Evolutionary conservation across 35 echinoderm and acorn worm genomes (phyloP).

Genomic region (Ophiothrix spiculata): DNA sequence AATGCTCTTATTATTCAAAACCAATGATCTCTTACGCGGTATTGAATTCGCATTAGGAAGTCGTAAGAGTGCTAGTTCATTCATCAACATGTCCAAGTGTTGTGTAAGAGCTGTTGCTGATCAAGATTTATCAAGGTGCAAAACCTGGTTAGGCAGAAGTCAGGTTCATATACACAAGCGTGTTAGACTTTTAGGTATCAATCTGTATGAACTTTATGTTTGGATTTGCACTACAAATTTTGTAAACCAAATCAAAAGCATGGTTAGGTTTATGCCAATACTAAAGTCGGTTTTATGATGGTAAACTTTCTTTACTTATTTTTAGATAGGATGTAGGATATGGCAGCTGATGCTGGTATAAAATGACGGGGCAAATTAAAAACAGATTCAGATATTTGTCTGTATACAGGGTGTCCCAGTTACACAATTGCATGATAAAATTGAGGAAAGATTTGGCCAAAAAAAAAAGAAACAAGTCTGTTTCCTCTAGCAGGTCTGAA

Average conservation of each 20-base stretch:
- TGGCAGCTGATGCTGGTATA: too few species aligned
- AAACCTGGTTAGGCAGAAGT: conserved; percentile 31
- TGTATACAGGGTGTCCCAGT: too few species aligned
- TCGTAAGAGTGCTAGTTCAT: conserved; percentile 87
- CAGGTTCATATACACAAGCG: conserved; percentile 40
- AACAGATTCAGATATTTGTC: too few species aligned
- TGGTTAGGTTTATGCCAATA: too few species aligned
- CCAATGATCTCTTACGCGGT: conserved; percentile 89
- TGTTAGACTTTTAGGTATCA: conserved; percentile 58
- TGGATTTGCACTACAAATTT: conserved; percentile 20
- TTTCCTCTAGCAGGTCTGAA: too few species aligned
- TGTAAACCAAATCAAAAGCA: neutral
- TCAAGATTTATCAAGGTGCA: conserved; percentile 42
- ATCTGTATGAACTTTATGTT: conserved; percentile 67
- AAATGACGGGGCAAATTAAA: too few species aligned
- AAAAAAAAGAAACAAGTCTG: too few species aligned
- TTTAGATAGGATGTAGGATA: too few species aligned
- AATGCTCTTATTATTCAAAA: conserved; percentile 94
- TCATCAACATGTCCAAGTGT: conserved; percentile 97
- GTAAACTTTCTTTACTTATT: too few species aligned
- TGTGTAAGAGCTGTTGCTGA: conserved; percentile 80
- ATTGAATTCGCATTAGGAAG: conserved; percentile 72
- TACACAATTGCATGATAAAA: too few species aligned
- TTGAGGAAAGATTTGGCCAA: too few species aligned
- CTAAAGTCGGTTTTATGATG: too few species aligned